Conservation (phyloP, 2,797 vertebrate genomes). For the Crenuchus spilurus region DNA sequence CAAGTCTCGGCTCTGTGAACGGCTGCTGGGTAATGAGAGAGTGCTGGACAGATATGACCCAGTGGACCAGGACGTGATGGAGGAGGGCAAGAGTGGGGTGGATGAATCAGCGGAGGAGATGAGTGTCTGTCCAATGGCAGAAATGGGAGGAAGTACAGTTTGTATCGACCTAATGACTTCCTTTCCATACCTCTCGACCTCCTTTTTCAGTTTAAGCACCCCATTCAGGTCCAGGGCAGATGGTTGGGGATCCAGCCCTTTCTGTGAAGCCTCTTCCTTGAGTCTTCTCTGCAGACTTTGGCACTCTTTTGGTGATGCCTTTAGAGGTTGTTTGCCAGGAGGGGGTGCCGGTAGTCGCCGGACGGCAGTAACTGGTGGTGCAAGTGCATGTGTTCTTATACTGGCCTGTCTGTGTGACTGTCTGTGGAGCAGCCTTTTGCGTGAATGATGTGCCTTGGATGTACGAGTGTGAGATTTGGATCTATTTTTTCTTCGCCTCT, state of each 20-base stretch:
- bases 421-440: not conserved
- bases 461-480: not conserved
- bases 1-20: not conserved
- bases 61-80: conserved; percentile 12
- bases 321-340: not conserved
- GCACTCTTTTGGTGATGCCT: too few relatives aligned
- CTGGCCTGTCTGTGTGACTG: not conserved
- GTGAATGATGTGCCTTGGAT: not conserved
- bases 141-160: conserved; percentile 73
- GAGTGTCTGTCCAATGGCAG: conserved; percentile 45
- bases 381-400: not conserved
- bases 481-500: conserved; percentile 3
- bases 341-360: not conserved
- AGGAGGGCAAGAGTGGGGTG: conserved; percentile 48
- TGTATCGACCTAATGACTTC: conserved; percentile 55
- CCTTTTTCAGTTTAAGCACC: not conserved
- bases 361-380: not conserved
- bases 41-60: conserved; percentile 18
- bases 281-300: not conserved
- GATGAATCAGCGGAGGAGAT: conserved; percentile 28
- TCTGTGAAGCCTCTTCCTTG: not conserved
- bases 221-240: not conserved
- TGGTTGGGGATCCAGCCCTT: not conserved
- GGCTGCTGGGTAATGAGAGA: conserved; percentile 6
- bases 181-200: conserved; percentile 7